These are phyloP conservation scores for Neolamprologus fasciatus DNA, from an alignment of 2,113 vertebrate genomes.

Conservation along the genomic window DNA sequence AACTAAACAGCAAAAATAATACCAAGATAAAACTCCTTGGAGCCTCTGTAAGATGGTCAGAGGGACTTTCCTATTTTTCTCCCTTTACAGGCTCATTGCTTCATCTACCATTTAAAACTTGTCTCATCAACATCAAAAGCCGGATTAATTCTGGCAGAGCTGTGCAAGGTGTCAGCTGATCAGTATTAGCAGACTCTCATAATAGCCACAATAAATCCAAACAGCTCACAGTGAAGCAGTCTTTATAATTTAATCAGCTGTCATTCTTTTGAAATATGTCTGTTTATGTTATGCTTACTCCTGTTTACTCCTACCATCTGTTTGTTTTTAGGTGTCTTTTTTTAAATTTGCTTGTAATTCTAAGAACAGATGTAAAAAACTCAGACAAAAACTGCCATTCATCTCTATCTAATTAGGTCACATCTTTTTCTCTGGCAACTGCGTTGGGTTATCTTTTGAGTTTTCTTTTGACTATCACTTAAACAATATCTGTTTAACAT, in stretches of 20 bases:
- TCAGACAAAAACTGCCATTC: not conserved
- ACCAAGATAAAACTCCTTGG: not conserved
- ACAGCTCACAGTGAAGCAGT: not conserved
- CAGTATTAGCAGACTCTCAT: not conserved
- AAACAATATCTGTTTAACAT: not conserved
- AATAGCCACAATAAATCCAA: not conserved
- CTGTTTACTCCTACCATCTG: not conserved
- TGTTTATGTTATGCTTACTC: not conserved
- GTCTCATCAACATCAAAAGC: not conserved
- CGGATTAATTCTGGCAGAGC: constrained; percentile 1
- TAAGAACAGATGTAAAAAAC: not conserved
- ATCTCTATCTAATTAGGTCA: not conserved
- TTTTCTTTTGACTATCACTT: not conserved
- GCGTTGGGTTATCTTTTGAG: not conserved
- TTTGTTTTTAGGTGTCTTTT: not conserved
- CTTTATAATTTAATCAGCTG: not conserved
- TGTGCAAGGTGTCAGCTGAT: not conserved
- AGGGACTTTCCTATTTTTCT: not conserved
- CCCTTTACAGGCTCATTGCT: not conserved
- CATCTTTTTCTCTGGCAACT: not conserved
- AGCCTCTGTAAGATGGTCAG: not conserved
- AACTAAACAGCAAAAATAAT: too few relatives aligned
- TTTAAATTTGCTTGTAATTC: not conserved
- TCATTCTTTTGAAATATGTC: not conserved
- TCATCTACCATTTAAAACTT: not conserved